Percentiles rank a stretch among this genome's conserved stretches.
phyloP scores from a whole-genome alignment of 1,140 invertebrate species.

The Apis cerana region DNA sequence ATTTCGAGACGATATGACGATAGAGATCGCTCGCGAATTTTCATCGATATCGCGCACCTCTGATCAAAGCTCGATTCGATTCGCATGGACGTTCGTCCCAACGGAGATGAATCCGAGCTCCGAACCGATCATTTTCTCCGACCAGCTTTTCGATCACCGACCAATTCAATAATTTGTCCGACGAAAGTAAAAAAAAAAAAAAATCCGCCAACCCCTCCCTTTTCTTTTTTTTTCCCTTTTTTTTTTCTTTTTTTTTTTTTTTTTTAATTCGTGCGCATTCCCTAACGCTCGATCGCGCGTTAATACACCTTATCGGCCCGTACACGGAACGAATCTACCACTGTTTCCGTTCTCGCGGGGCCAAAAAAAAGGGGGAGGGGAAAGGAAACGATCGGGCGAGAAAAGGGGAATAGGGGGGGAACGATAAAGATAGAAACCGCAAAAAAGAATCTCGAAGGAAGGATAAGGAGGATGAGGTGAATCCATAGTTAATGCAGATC shows the following conservation, averaged over 20 bases:
- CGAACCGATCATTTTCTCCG: conserved; percentile 41
- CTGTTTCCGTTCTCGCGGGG: background rate
- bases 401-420: background rate
- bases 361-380: background rate
- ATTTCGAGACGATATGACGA: background rate
- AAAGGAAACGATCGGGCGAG: background rate
- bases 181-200: no score
- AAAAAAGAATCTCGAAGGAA: conserved; percentile 6
- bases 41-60: background rate
- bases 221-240: background rate
- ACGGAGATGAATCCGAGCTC: background rate
- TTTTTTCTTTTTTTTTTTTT: conserved; percentile 4
- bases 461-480: conserved; percentile 11
- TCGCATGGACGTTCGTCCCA: background rate
- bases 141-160: background rate
- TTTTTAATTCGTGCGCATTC: conserved; percentile 28
- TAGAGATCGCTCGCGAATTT: background rate
- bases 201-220: no score
- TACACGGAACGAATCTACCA: conserved; percentile 21
- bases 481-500: conserved; percentile 72
- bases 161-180: no score
- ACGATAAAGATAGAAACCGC: conserved; percentile 1
- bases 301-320: background rate
- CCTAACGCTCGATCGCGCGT: background rate
- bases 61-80: background rate